phyloP scores from a whole-genome alignment of 2,797 vertebrate species.

The Natrix natrix region DNA sequence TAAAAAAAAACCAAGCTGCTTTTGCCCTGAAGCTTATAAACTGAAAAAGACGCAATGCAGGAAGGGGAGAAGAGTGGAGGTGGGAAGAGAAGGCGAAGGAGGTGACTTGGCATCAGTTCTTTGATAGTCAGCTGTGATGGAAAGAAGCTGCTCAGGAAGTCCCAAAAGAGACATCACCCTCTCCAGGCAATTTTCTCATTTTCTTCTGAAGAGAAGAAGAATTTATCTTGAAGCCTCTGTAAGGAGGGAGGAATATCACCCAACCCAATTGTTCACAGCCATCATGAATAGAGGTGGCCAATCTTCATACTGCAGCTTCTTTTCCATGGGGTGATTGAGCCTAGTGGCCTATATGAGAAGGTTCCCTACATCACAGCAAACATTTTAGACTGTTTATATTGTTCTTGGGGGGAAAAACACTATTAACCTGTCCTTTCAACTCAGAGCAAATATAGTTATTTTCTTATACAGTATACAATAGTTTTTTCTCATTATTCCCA shows the following conservation, averaged over 20 bases:
- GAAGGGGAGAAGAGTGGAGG: background rate
- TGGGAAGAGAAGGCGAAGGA: background rate
- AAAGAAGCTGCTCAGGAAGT: background rate
- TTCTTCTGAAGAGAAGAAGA: background rate
- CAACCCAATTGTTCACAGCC: background rate
- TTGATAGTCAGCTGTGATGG: background rate
- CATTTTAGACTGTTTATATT: background rate
- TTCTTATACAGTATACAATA: background rate
- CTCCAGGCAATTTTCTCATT: background rate
- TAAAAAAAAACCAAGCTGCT: background rate
- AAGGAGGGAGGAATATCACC: background rate
- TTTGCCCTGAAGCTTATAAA: background rate
- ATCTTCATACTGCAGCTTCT: background rate
- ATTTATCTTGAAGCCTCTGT: background rate
- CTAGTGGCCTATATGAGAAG: background rate
- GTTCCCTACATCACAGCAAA: background rate
- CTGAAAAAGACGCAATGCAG: background rate
- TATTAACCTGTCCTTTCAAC: background rate
- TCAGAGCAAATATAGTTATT: background rate
- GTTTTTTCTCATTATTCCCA: background rate
- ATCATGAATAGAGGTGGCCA: background rate
- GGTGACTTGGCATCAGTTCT: background rate
- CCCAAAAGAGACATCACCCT: background rate
- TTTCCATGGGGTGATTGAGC: background rate
- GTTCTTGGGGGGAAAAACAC: background rate